Base-by-base conservation (phyloP, 2,113 vertebrate species). In the Cygnus atratus region DNA sequence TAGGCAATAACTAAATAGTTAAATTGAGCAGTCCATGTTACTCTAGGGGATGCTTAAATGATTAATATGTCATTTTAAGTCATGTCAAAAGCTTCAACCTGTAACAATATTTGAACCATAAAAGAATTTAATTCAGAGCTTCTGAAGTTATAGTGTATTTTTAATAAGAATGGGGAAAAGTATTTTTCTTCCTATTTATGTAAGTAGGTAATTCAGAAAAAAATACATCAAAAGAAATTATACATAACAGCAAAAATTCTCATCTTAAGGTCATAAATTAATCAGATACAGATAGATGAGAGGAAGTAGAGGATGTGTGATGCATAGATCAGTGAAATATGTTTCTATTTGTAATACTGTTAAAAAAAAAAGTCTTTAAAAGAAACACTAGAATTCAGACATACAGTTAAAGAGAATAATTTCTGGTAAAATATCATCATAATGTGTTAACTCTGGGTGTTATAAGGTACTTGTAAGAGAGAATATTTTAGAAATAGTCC, bases 241-340 rank as follows among this genome's bases (percentile, higher is more conserved):
- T 25, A 88, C 54, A 58, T 83, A 92, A 86, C 52, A 75, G 43
- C 4, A 18, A 74, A 95, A 91, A 87, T 33, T 63, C 25, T 92
- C 72, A 10, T 79, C 63, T 91, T 76, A 93, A 91, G 79, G 48
- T 85, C 87, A 62, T 96, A 96, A 86, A 94, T 86, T 91, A 94
- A 94, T 81, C 75, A 89, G 15, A 11, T 86, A 82, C 72, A 92
- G 29, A 72, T 9, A 73, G 43, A 88, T 68, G 55, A 92, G 43
- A 91, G 26, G 37, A 90, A 83, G 28, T 5, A 19, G 33, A 81
- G 39, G 37, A 88, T 72, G 57, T 31, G 6, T 35, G 62, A 46
- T 17, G 21, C 46, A 89, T 0, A 22, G 52, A 91, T 4, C 68
- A 91, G 15, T 83, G 77, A 90, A 92, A 87, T 66, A 68, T 31